Evolutionary conservation across 2,113 vertebrate genomes (phyloP), one percentile per base, ranked within the genome.

Genomic region (Phodopus roborovskii): DNA sequence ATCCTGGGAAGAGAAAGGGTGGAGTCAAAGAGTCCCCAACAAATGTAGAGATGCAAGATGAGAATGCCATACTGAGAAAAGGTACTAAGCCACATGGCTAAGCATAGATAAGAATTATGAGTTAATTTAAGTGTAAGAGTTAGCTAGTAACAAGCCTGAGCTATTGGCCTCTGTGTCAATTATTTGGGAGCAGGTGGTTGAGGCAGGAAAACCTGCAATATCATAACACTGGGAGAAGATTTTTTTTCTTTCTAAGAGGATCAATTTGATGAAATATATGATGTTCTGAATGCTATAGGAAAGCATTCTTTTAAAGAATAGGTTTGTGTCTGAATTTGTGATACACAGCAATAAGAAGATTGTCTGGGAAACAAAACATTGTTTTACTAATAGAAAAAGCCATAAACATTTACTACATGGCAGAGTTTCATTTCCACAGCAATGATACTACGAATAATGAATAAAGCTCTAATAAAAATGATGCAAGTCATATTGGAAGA

Each of bases 261-360:
- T 30, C 19, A 81, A 62, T 16, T n/a, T 48, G 42, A 22, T 93
- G n/a, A 83, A 84, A 62, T 84, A 60, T 64, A 48, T 83, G 48
- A 48, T 22, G 7, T 33, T 92, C 1, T 45, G 11, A 83, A 53
- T 74, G 45, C 66, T 42, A 70, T 30, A 16, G 64, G n/a, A 77
- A 16, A 36, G 71, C 60, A 11, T 79, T 88, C 73, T 30, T 56
- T 19, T 84, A 85, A 62, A 70, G 50, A 91, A 24, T 56, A 48
- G 83, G 8, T 75, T 95, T 85, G 62, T 91, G 36, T 82, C 88
- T 91, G 64, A 86, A 81, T 94, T 68, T 50, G 2, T 71, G 77
- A 68, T 91, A 62, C 7, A 62, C 60, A 26, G 22, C 60, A 62
- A 62, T 62, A 22, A 26, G 7, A 62, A 62, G 60, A 62, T 62